Evolutionary conservation across 2,797 vertebrate species (phyloP), one percentile per base, ranked within the genome.

Genomic region (Dryobates pubescens): DNA sequence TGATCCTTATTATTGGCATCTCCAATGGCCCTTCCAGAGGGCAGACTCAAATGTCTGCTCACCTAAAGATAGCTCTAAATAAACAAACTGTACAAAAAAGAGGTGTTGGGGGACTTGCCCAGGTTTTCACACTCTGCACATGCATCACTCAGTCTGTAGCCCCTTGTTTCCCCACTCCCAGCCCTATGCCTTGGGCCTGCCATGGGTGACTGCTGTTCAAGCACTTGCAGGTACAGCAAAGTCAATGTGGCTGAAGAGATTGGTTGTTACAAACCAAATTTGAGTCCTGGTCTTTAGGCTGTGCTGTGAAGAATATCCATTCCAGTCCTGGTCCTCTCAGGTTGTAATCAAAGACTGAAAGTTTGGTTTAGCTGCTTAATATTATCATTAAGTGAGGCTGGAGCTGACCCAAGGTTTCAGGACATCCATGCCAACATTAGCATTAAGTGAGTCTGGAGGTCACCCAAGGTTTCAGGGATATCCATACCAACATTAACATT

Each of bases 211-310:
- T 24, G 2, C 15, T 49, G 20, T 49, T 77, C 4, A 7, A 15
- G 41, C 18, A 8, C 47, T 47, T 26, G 9, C 17, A 4, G 8
- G 19, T 19, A 27, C 30, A 38, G 10, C 1, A 4, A 76, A 51
- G 26, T 57, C 57, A 19, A 2, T 3, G 23, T 2, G 14, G 10
- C 38, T 59, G 12, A 41, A 0, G 0, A 19, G 18, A 3, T 43
- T 24, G 18, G 10, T 32, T 89, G 86, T 53, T 45, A 15, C 13
- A 29, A 56, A 73, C 29, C 4, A 4, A 22, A 32, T 53, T 70
- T 59, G 70, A 13, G 30, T 76, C 14, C 73, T 65, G 69, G 36
- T n/a, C 47, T 78, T 78, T 74, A 62, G 26, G 7, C 38, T 32
- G 24, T 8, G 54, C 32, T 83, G 17, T 56, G 43, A 27, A 29